Conservation (phyloP, 2,888 invertebrate genomes). For the Leucophenga maculata region DNA sequence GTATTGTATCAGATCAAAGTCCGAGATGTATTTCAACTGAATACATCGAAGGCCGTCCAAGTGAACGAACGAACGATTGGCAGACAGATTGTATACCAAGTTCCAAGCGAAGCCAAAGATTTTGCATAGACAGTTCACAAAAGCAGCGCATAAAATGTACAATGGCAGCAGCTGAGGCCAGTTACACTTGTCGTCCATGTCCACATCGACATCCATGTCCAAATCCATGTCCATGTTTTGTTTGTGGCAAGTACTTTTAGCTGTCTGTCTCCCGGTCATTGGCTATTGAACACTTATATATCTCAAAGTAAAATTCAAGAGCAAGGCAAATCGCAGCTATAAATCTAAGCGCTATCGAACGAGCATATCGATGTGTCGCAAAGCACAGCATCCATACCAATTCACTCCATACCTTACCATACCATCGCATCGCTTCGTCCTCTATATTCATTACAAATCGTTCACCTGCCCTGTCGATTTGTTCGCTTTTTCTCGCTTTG, state of each 20-base stretch:
- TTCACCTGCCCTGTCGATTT: conserved; percentile 20
- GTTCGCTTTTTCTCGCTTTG: too few relatives aligned
- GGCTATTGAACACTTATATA: too few relatives aligned
- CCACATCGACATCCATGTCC: not conserved
- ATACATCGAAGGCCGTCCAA: conserved; percentile 6
- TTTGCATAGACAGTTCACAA: conserved; percentile 44
- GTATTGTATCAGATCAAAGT: conserved; percentile 21
- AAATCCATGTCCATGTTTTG: too few relatives aligned
- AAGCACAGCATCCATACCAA: too few relatives aligned
- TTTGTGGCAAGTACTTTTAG: too few relatives aligned
- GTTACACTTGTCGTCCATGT: conserved; percentile 20
- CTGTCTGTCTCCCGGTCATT: too few relatives aligned
- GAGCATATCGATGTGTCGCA: not conserved
- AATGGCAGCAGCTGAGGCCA: conserved; percentile 23
- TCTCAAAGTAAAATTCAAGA: too few relatives aligned
- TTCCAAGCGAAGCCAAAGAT: conserved; percentile 29
- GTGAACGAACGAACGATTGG: conserved; percentile 41
- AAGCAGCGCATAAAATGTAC: conserved; percentile 32
- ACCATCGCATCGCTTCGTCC: too few relatives aligned
- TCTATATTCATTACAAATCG: not conserved
- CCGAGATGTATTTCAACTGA: not conserved
- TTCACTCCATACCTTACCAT: too few relatives aligned
- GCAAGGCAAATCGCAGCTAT: not conserved
- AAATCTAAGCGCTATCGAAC: conserved; percentile 15
- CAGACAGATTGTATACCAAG: conserved; percentile 53